phyloP scores from a whole-genome alignment of 2,113 vertebrate species.

The Callipepla squamata region DNA sequence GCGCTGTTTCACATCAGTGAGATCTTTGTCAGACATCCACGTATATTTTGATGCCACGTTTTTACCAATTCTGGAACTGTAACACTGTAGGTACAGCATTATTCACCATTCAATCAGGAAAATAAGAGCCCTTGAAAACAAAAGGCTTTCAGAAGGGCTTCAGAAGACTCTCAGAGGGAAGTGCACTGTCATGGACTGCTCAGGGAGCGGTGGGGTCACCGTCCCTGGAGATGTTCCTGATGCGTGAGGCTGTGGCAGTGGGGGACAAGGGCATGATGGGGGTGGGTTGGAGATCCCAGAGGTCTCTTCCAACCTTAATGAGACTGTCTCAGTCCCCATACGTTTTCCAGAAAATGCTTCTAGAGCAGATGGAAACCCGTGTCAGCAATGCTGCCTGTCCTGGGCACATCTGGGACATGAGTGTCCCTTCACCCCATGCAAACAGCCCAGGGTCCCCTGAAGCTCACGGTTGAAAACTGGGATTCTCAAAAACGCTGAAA shows the following conservation, averaged over 20 bases:
- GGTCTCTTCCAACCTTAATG: too few relatives aligned
- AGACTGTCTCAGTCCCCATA: not conserved
- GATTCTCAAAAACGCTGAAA: not conserved
- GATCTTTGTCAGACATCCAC: constrained; percentile 1
- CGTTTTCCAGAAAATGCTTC: not conserved
- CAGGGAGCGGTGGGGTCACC: too few relatives aligned
- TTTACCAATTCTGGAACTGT: not conserved
- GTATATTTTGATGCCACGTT: not conserved
- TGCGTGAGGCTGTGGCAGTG: too few relatives aligned
- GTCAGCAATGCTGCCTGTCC: not conserved
- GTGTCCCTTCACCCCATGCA: not conserved
- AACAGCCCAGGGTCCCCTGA: not conserved
- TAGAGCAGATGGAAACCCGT: not conserved
- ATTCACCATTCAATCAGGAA: not conserved
- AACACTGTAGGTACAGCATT: not conserved
- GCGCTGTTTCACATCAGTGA: constrained; percentile 17
- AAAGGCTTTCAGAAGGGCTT: not conserved
- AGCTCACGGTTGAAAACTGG: not conserved
- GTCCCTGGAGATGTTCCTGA: not conserved
- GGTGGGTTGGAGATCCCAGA: too few relatives aligned
- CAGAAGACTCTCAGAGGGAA: too few relatives aligned
- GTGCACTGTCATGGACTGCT: too few relatives aligned
- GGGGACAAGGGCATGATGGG: too few relatives aligned
- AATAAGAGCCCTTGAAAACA: not conserved
- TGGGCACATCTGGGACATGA: not conserved